These are phyloP conservation scores for Phragmatobia fuliginosa DNA, from an alignment of 2,888 invertebrate species.

Conservation along the genomic window DNA sequence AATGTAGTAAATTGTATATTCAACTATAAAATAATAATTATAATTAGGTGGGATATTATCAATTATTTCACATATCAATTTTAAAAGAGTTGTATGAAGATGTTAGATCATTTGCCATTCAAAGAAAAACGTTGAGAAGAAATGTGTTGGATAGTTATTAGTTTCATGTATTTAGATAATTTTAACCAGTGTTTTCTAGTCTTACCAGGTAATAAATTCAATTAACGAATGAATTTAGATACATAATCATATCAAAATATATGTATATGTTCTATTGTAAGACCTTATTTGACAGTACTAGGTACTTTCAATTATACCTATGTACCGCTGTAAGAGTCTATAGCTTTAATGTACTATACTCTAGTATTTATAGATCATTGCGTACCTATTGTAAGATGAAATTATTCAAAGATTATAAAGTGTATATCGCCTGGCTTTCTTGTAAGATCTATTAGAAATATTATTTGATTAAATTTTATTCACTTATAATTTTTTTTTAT, in stretches of 20 bases:
- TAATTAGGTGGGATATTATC: conserved; percentile 26
- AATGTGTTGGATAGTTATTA: conserved; percentile 30
- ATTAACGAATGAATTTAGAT: conserved; percentile 56
- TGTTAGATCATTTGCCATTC: conserved; percentile 24
- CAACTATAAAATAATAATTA: no score
- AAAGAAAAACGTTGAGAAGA: conserved; percentile 33
- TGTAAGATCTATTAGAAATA: conserved; percentile 70
- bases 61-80: conserved; percentile 38
- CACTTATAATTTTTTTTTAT: conserved; percentile 21
- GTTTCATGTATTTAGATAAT: conserved; percentile 30
- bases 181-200: conserved; percentile 34
- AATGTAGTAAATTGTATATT: conserved; percentile 42
- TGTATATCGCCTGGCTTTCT: conserved; percentile 70
- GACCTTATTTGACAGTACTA: conserved; percentile 43
- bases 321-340: conserved; percentile 65
- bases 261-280: conserved; percentile 41
- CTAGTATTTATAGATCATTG: conserved; percentile 51
- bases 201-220: conserved; percentile 40
- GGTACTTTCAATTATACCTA: conserved; percentile 43
- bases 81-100: conserved; percentile 10
- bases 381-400: conserved; percentile 41
- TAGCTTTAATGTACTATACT: conserved; percentile 61
- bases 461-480: conserved; percentile 67
- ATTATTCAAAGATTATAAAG: conserved; percentile 50
- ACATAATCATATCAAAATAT: conserved; percentile 59